Evolutionary conservation across 2,888 invertebrate species (phyloP), one percentile per base, ranked within the genome.

Genomic region (Mechanitis messenoides): DNA sequence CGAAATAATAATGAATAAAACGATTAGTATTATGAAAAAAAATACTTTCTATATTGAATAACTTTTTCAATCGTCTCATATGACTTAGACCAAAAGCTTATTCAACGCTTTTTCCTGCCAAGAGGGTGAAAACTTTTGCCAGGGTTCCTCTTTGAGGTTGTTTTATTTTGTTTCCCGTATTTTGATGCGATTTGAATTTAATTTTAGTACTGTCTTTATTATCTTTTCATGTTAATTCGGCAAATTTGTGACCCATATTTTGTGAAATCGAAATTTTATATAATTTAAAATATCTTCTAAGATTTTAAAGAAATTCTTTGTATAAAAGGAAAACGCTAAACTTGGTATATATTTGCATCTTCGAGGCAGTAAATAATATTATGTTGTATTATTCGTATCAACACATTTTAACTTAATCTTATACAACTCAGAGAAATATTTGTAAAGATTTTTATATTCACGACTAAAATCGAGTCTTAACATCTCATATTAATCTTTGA

Each of bases 61-160:
- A 54, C 38, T 2, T 35, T 31, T 3, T 35, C n/a, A 38, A 53
- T 47, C 2, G 11, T 45, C 56, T 60, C 65, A 64, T 60, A 1
- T 69, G 7, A 62, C 68, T 75, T 76, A 58, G 2, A 58, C 70
- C 79, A 71, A 56, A 45, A 60, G 7, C 56, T 20, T 54, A 38
- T 63, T 61, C 70, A 62, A 71, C 74, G 75, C 72, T 75, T 74
- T 69, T 71, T 69, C 73, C 73, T 84, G 84, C 81, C 83, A 84
- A 84, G 81, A 83, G 83, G 74, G 77, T 75, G 75, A 72, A 78
- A 81, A 81, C 79, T 81, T 76, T 71, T 71, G 73, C 75, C 74
- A 72, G 68, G 71, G 71, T 69, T 60, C 72, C 61, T 55, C 56
- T 59, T 59, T 63, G 58, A 60, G 55, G 58, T 66, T 61, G 59